Evolutionary conservation across 2,888 invertebrate species (phyloP).

Genomic region (Morpho helenor): DNA sequence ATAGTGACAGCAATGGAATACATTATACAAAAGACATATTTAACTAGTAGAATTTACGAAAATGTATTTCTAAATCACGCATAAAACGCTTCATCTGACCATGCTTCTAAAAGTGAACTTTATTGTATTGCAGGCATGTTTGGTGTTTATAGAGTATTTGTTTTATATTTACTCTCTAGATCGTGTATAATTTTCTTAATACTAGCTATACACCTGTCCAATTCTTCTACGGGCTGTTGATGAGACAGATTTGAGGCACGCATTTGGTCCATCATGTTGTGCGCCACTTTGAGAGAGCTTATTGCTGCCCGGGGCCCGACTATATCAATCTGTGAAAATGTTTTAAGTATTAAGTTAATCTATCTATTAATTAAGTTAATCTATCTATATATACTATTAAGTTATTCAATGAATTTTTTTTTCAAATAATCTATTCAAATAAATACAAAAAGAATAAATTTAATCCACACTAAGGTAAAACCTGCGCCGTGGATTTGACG

Average conservation of each 20-base stretch:
- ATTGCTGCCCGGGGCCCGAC: conserved; percentile 24
- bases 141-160: neutral
- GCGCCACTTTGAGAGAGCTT: conserved; percentile 39
- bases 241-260: neutral
- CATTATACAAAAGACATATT: too few species aligned
- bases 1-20: too few species aligned
- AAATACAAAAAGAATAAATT: too few species aligned
- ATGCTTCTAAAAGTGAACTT: neutral
- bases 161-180: conserved; percentile 16
- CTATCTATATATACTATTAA: too few species aligned
- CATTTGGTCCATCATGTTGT: conserved; percentile 37
- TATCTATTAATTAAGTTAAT: too few species aligned
- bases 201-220: conserved; percentile 25
- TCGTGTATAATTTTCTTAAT: conserved; percentile 30
- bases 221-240: conserved; percentile 25
- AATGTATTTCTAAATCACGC: too few species aligned
- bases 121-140: conserved; percentile 1
- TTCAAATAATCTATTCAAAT: too few species aligned
- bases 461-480: too few species aligned
- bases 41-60: too few species aligned
- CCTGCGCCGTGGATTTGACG: too few species aligned
- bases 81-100: too few species aligned
- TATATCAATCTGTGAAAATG: conserved; percentile 1
- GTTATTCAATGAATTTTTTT: too few species aligned
- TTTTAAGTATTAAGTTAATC: neutral